Percentiles rank a stretch among this genome's conserved stretches.
phyloP scores from a whole-genome alignment of 2,113 vertebrate species.

The Nibea coibor region DNA sequence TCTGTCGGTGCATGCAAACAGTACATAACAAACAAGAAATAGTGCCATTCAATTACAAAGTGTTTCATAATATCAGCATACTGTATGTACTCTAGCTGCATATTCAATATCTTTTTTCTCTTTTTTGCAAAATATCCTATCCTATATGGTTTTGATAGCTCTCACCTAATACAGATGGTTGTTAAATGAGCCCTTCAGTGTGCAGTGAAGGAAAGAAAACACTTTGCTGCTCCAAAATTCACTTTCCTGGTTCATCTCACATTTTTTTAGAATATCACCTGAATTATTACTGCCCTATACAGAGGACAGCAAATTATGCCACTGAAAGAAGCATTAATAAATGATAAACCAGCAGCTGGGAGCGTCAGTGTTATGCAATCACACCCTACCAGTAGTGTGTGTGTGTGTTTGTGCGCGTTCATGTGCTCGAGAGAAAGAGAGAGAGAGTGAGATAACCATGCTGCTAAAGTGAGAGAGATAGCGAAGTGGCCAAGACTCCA shows the following conservation, averaged over 20 bases:
- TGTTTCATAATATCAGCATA: background rate
- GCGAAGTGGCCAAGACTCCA: constrained; percentile 28
- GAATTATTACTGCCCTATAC: constrained; percentile 55
- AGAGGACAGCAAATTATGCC: constrained; percentile 54
- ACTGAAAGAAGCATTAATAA: constrained; percentile 73
- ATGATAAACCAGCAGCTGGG: constrained; percentile 67
- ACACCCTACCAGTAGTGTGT: constrained; percentile 3
- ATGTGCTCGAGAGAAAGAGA: background rate
- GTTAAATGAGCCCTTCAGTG: background rate
- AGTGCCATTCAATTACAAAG: background rate
- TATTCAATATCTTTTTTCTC: background rate
- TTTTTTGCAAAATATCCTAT: background rate
- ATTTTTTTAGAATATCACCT: constrained; percentile 43
- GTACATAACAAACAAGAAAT: background rate
- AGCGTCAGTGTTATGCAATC: constrained; percentile 68
- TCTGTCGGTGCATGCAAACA: background rate
- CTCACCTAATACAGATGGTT: background rate
- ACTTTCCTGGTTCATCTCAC: constrained; percentile 2
- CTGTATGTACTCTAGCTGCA: background rate
- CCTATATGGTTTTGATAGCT: background rate
- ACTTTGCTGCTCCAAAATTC: background rate
- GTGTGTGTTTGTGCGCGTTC: background rate
- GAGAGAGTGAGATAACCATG: constrained; percentile 22
- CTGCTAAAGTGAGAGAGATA: constrained; percentile 36
- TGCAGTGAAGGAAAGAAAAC: constrained; percentile 4